Base-by-base conservation (phyloP, 2,113 vertebrate genomes). In the Fulmarus glacialis region DNA sequence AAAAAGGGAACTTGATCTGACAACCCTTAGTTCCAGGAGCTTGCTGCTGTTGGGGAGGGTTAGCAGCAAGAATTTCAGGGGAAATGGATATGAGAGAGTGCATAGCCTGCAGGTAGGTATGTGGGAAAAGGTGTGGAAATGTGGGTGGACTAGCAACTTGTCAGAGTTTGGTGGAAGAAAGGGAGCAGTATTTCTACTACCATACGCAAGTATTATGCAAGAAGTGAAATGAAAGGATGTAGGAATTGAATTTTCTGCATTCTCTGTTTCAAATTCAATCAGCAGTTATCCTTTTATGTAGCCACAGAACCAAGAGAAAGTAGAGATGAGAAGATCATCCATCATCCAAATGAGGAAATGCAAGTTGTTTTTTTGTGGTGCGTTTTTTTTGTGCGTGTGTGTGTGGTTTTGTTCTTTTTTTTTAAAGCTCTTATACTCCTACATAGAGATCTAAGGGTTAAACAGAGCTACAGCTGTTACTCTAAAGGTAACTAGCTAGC, bases 161-260 rank as follows among this genome's bases (percentile, higher is more conserved):
- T 48, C 63, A 83, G 62, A 53, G 17, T 59, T 79, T 72, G 27
- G 58, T 40, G 43, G n/a, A 89, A 87, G 43, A 82, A 43, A 87
- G 22, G 15, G 20, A 85, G 9, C 10, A 53, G 20, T 40, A 90
- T 42, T 94, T 77, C 36, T 86, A 53, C 40, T 77, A 82, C 21
- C 16, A 22, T 56, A 68, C 42, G 20, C n/a, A 82, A 79, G 24
- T 56, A 30, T 62, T n/a, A 29, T 72, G 36, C 45, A 87, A 91
- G 40, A 84, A 75, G 56, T 79, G 48, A 92, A 84, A 92, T 47
- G 21, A 83, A 75, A 93, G n/a, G 52, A 78, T 63, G n/a, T 9
- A 88, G 45, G 43, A 87, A 93, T 20, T 95, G 52, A 91, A 93
- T 89, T 95, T 92, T 24, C 52, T 81, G 38, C 36, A 67, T 93